Base-by-base conservation (phyloP, 1,140 invertebrate genomes). In the Panulirus ornatus region DNA sequence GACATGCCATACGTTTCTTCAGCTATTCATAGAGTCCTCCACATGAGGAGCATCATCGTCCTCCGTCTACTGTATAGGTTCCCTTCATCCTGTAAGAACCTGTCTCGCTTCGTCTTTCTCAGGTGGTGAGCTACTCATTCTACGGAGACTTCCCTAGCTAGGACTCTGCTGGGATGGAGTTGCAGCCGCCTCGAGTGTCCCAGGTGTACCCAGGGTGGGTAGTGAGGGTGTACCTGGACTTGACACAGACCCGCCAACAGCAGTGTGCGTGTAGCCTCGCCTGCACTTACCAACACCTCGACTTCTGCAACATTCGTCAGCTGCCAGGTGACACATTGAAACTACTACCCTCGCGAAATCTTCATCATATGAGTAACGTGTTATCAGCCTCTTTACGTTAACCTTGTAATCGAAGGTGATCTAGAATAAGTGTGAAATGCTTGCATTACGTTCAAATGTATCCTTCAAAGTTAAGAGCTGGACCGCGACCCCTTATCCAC, bases 81-180 rank as follows among this genome's bases (percentile, higher is more conserved):
- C n/a, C n/a, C n/a, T n/a, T n/a, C n/a, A n/a, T n/a, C 1, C 44
- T 47, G 44, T 47, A 47, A 11, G 8, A 70, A 0, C 63, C 36
- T 36, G 9, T 38, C 9, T 38, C 16, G 9, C 3, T 5, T 36
- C 40, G 2, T 22, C 40, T 40, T 22, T 8, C 22, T 27, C 73
- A 76, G 73, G 73, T 76, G 14, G 73, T 76, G 38, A 76, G 73
- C n/a, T 76, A 40, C 73, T 76, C 73, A 2, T 0, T 76, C 19
- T 76, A 1, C 38, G 73, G 73, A 6, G 42, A 76, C 38, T 76
- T 76, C 40, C 73, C 73, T n/a, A 42, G 73, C 6, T 11, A 76
- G 38, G 40, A 76, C 73, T 44, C 14, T 22, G 2, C 5, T n/a
- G 73, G 73, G 22, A 42, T 76, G 73, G 73, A 76, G 73, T 14